These are phyloP conservation scores for Helogale parvula DNA, from an alignment of 2,113 vertebrate species.

Conservation along the genomic window DNA sequence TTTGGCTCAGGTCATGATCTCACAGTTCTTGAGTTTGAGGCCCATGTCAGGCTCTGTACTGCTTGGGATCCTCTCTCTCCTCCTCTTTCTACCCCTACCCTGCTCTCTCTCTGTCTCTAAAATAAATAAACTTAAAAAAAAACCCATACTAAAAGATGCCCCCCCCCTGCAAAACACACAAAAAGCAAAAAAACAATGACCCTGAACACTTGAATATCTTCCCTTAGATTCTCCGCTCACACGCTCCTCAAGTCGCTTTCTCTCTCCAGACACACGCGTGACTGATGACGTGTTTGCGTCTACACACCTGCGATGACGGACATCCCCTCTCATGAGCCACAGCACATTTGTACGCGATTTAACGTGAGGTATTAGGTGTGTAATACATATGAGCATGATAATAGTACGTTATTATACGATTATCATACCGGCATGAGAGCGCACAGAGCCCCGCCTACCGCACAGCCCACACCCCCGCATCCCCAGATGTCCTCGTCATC, in stretches of 20 bases:
- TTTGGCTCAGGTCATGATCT: no score
- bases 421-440: no score
- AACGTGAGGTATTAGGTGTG: background rate
- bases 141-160: no score
- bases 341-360: background rate
- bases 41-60: no score
- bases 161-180: background rate
- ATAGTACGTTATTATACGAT: background rate
- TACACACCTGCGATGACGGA: background rate
- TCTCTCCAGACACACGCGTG: background rate
- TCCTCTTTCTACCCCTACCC: no score
- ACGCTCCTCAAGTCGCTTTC: background rate
- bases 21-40: no score
- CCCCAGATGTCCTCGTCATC: background rate
- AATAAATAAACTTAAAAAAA: no score
- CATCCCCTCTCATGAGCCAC: background rate
- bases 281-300: no score
- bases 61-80: no score
- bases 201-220: background rate
- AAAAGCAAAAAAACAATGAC: background rate
- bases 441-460: background rate
- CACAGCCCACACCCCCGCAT: accelerated
- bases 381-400: no score
- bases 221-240: accelerated
- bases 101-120: no score